Evolutionary conservation across 2,797 vertebrate genomes (phyloP).

Genomic region (Pipistrellus kuhlii): DNA sequence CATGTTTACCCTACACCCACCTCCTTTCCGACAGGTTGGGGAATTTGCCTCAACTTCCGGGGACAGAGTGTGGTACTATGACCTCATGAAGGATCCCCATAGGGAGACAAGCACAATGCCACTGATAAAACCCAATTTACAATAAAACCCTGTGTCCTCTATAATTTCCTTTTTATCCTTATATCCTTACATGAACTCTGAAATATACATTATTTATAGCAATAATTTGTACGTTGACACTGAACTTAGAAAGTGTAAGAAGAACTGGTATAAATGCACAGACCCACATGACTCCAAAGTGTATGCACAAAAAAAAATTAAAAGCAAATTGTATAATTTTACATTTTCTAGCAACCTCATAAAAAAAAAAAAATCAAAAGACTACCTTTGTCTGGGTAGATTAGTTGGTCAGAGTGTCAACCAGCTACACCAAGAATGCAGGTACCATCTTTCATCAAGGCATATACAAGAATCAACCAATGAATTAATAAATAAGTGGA

Average conservation of each 20-base stretch:
- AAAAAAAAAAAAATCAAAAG: neutral
- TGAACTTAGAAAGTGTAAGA: neutral
- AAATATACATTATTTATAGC: neutral
- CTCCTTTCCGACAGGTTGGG: neutral
- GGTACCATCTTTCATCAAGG: neutral
- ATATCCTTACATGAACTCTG: neutral
- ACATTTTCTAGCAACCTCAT: neutral
- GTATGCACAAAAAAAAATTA: too few relatives aligned
- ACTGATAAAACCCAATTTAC: neutral
- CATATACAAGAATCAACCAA: neutral
- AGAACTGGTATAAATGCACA: rapidly evolving
- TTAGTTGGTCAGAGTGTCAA: neutral
- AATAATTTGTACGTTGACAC: neutral
- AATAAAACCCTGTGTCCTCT: neutral
- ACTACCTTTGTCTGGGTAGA: neutral
- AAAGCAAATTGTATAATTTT: neutral
- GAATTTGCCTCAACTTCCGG: too few relatives aligned
- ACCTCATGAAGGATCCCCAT: neutral
- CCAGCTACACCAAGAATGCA: neutral
- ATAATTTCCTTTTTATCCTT: neutral
- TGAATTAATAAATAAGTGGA: too few relatives aligned
- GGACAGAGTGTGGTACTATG: neutral
- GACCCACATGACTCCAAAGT: neutral
- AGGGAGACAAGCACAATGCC: rapidly evolving
- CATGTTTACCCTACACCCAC: neutral